Percentiles rank a stretch among this genome's conserved stretches.
These are phyloP conservation scores for Umimayanthus kanabou DNA, from an alignment of 92 coral and sea anemone species.

Conservation along the genomic window DNA sequence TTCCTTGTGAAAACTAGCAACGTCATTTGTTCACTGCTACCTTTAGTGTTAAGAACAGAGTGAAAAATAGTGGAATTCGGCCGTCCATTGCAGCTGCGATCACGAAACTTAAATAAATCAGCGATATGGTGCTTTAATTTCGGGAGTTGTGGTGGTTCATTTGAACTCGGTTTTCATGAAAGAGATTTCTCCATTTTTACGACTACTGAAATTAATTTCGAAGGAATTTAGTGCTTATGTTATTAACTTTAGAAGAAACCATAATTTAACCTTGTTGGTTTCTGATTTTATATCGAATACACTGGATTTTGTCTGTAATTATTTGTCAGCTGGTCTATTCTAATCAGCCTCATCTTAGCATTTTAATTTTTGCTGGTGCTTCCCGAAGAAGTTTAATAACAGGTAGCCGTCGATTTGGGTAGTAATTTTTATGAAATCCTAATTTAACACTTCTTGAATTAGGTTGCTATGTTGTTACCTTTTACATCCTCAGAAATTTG, in stretches of 20 bases:
- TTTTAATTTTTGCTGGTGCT: background rate
- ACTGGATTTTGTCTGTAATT: no score
- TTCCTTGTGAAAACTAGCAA: background rate
- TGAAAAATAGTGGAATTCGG: background rate
- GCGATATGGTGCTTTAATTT: conserved; percentile 13
- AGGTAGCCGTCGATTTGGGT: background rate
- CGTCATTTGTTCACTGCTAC: background rate
- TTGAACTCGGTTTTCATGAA: background rate
- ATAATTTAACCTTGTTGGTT: background rate
- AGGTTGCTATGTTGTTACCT: background rate
- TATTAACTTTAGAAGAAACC: background rate
- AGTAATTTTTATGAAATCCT: background rate
- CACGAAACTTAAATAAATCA: background rate
- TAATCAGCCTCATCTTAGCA: conserved; percentile 4
- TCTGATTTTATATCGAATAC: conserved; percentile 1
- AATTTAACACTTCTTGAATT: background rate
- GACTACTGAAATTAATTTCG: background rate
- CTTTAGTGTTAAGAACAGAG: background rate
- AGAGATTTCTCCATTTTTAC: background rate
- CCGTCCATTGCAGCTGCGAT: conserved; percentile 1
- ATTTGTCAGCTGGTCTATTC: conserved; percentile 10
- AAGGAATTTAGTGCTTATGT: background rate
- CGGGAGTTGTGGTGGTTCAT: conserved; percentile 2
- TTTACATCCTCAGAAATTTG: background rate
- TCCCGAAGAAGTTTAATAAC: background rate